phyloP scores from a whole-genome alignment of 2,888 invertebrate species.

The Leucoma salicis region DNA sequence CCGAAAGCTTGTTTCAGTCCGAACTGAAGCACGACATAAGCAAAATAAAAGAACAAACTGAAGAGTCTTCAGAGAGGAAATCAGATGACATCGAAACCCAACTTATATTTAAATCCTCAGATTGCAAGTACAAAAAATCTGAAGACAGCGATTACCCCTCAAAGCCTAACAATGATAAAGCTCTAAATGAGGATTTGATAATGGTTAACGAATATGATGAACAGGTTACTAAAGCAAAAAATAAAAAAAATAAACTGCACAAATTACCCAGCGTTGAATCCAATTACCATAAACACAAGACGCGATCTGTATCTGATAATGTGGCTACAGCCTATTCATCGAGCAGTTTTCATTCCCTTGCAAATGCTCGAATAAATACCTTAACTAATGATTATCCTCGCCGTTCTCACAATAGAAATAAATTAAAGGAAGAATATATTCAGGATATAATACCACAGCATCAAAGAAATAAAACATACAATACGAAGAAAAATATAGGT shows the following conservation, averaged over 20 bases:
- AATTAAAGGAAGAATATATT: constrained; percentile 23
- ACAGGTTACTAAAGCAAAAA: constrained; percentile 26
- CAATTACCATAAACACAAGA: constrained; percentile 39
- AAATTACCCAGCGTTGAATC: constrained; percentile 21
- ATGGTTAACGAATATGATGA: constrained; percentile 18
- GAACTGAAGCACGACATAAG: constrained; percentile 24
- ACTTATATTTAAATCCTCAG: constrained; percentile 49
- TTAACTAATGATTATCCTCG: constrained; percentile 21
- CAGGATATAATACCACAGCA: constrained; percentile 14
- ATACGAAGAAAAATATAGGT: constrained; percentile 25
- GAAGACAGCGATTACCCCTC: constrained; percentile 37
- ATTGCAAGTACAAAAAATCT: constrained; percentile 38
- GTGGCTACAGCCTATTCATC: constrained; percentile 39
- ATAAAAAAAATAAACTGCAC: constrained; percentile 40
- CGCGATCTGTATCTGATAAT: constrained; percentile 40
- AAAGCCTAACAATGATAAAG: constrained; percentile 25
- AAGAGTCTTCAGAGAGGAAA: constrained; percentile 26
- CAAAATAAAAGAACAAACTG: constrained; percentile 25
- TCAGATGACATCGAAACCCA: constrained; percentile 41
- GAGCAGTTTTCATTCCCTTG: constrained; percentile 51
- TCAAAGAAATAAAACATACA: constrained; percentile 33
- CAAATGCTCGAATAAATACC: constrained; percentile 31
- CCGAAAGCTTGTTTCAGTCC: constrained; percentile 23
- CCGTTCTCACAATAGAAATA: constrained; percentile 26
- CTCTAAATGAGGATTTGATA: constrained; percentile 15